These are phyloP conservation scores for Drosophila mulleri DNA, from an alignment of 2,888 invertebrate species.

Conservation along the genomic window DNA sequence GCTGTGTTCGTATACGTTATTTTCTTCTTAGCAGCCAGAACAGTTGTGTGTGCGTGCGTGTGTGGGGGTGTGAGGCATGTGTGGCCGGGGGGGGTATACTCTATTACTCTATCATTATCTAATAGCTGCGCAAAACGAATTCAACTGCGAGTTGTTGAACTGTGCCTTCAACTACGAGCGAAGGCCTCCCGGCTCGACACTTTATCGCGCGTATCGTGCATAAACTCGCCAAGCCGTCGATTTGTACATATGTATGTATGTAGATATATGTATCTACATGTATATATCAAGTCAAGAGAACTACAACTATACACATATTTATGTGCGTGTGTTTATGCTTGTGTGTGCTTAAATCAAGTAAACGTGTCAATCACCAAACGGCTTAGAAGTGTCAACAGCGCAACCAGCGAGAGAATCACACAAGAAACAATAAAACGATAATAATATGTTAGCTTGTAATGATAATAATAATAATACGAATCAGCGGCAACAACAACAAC, in stretches of 20 bases:
- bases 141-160: constrained; percentile 54
- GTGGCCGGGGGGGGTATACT: background rate
- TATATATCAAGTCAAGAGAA: constrained; percentile 7
- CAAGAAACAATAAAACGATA: constrained; percentile 40
- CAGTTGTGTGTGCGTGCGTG: background rate
- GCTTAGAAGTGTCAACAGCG: constrained; percentile 55
- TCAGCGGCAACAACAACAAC: constrained; percentile 5
- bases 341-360: constrained; percentile 55
- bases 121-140: constrained; percentile 51
- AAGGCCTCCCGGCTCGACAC: constrained; percentile 44
- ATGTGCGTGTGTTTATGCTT: background rate
- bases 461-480: constrained; percentile 26
- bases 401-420: constrained; percentile 20
- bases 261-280: background rate
- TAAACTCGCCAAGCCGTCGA: constrained; percentile 53
- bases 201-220: constrained; percentile 53
- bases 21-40: background rate
- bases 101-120: constrained; percentile 36
- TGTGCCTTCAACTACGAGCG: constrained; percentile 49
- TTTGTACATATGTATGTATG: constrained; percentile 4
- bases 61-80: background rate
- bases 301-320: background rate
- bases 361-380: constrained; percentile 60
- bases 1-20: constrained; percentile 17
- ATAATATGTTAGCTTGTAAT: constrained; percentile 35